These are phyloP conservation scores for Phrynocephalus vlangalii DNA, from an alignment of 2,797 vertebrate species.

Conservation along the genomic window DNA sequence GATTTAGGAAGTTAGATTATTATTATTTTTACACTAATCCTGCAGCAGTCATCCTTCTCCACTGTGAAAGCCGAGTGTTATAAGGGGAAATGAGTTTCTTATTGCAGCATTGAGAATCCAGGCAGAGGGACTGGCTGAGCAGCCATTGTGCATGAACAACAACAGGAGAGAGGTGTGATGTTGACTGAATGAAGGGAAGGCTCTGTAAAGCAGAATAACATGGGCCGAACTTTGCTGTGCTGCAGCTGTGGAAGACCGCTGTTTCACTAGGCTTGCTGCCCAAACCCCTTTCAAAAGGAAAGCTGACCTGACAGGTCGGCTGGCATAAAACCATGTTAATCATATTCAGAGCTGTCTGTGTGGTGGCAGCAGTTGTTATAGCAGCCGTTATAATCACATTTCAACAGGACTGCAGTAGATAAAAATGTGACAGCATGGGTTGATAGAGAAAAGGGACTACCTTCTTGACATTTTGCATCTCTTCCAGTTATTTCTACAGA, in stretches of 20 bases:
- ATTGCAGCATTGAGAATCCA: neutral
- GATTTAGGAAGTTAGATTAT: too few relatives aligned
- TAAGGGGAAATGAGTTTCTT: neutral
- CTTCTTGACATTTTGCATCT: neutral
- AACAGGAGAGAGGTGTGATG: neutral
- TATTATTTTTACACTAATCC: neutral
- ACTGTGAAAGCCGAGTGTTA: neutral
- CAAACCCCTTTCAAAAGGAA: neutral
- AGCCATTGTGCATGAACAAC: neutral
- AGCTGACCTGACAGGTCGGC: neutral
- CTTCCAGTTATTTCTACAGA: neutral
- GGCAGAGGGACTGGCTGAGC: neutral
- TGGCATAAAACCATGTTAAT: neutral
- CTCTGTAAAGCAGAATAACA: neutral
- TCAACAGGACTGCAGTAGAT: neutral
- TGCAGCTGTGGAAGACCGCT: neutral
- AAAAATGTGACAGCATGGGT: neutral
- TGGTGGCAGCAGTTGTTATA: too few relatives aligned
- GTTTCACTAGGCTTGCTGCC: neutral
- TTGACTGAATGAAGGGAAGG: neutral
- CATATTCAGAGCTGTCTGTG: neutral
- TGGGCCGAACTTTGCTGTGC: neutral
- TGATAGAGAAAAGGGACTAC: neutral
- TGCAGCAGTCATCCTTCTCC: neutral
- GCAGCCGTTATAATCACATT: neutral